Base-by-base conservation (phyloP, 1,140 invertebrate species). In the Bombus superbus region DNA sequence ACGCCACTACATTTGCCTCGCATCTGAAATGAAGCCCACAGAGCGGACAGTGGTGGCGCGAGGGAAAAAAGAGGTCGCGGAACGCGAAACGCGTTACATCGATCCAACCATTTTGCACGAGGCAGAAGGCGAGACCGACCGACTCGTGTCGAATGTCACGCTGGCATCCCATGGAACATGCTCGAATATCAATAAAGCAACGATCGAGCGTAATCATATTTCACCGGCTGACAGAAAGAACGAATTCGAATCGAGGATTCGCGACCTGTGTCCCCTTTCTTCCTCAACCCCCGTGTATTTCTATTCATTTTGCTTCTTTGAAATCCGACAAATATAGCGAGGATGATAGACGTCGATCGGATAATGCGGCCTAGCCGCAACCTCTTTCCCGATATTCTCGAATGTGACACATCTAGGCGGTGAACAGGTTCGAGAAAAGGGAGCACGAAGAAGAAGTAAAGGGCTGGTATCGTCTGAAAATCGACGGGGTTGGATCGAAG, bases 101-200 rank as follows among this genome's bases (percentile, higher is more conserved):
- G 75, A 77, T 62, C 75, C 28, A 32, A 11, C 35, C 32, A 35
- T 57, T 25, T 38, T 15, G 18, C 13, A 25, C 57, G 13, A 42
- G 25, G n/a, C 25, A 47, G 69, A 80, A 53, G 69, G 9, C 11
- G 11, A 5, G 9, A n/a, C 13, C 9, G 15, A n/a, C 4, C 6
- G 35, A 3, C 22, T 69, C 44, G 22, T 68, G 81, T 66, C 72
- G 42, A 83, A 66, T 59, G 59, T 47, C 59, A 83, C 53, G 18
- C 13, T 35, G 9, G 64, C 1, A 42, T 47, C 57, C 42, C 18
- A 9, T 57, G 83, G 59, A 38, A 85, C 83, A 81, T n/a, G 53
- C 40, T 71, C 75, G 75, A 79, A 79, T 84, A 84, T 79, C 82
- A 84, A 79, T 84, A 84, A 84, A 79, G 62, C 82, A 62, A 62